Base-by-base conservation (phyloP, 2,113 vertebrate species). In the Antigone vipio region DNA sequence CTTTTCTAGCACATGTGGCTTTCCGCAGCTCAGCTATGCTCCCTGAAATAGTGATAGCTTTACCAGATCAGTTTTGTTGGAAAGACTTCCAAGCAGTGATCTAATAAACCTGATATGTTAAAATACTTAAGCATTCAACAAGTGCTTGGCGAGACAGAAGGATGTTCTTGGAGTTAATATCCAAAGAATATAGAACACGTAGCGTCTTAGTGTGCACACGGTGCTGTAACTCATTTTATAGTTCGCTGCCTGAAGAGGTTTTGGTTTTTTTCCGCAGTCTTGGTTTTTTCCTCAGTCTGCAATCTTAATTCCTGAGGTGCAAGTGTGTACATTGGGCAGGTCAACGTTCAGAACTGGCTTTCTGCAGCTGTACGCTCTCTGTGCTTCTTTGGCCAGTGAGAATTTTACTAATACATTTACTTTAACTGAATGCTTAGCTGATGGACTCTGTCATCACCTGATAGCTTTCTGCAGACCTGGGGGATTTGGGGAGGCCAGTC, bases 101-200 rank as follows among this genome's bases (percentile, higher is more conserved):
- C 89, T 97, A 94, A 95, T 94, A 89, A 94, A 94, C 42, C 34
- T 88, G 93, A 85, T 85, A 93, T 91, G 89, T 94, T 93, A 94
- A 95, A 97, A 91, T 79, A 89, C 80, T 95, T 94, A 50, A 88
- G 84, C 45, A 88, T 93, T 95, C 95, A 94, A 44, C 95, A 96
- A 95, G 89, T 95, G 91, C 85, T 95, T 97, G 95, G 94, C 74
- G 26, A 96, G 96, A 95, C 59, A 15, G 92, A 83, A 59, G 78
- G 91, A 95, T 94, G 94, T 95, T 94, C 91, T 93, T 96, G 93
- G 91, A 76, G 38, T 55, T 88, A 40, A 11, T 89, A 71, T 52
- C 85, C 77, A 38, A 60, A 69, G 62, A 58, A 56, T 64, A 55
- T 7, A 50, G 74, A 92, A 95, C 97, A 96, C 76, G n/a, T 97